Evolutionary conservation across 1,140 invertebrate species (phyloP).

Genomic region (Triops longicaudatus): DNA sequence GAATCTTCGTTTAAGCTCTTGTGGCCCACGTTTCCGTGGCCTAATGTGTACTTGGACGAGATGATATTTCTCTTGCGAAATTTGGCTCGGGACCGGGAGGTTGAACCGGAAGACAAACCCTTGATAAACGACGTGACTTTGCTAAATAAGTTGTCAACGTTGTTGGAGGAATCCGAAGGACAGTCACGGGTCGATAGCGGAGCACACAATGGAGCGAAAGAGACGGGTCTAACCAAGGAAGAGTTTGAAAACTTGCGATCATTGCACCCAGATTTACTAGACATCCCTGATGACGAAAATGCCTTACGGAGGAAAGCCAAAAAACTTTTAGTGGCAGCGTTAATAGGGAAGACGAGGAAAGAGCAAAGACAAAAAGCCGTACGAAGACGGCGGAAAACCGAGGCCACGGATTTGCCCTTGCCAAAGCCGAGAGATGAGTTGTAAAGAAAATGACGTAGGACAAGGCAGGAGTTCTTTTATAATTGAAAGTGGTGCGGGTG

Average conservation of each 20-base stretch:
- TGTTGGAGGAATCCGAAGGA: not conserved
- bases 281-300: not conserved
- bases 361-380: not conserved
- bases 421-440: not conserved
- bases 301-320: slow-evolving; percentile 5
- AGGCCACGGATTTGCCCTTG: not conserved
- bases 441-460: not conserved
- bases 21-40: not conserved
- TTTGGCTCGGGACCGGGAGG: not conserved
- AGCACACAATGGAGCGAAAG: not conserved
- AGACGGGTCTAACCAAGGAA: not conserved
- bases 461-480: not conserved
- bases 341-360: not conserved
- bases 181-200: not conserved
- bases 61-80: not conserved
- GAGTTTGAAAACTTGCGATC: not conserved
- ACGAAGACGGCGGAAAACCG: not conserved
- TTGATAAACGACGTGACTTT: not conserved
- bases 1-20: not conserved
- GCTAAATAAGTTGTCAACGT: not conserved
- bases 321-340: not conserved
- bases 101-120: slow-evolving; percentile 4
- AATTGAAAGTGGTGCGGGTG: not conserved
- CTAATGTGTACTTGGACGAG: not conserved
- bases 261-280: not conserved